Conservation (phyloP, 2,888 invertebrate species). For the Drepana falcataria region DNA sequence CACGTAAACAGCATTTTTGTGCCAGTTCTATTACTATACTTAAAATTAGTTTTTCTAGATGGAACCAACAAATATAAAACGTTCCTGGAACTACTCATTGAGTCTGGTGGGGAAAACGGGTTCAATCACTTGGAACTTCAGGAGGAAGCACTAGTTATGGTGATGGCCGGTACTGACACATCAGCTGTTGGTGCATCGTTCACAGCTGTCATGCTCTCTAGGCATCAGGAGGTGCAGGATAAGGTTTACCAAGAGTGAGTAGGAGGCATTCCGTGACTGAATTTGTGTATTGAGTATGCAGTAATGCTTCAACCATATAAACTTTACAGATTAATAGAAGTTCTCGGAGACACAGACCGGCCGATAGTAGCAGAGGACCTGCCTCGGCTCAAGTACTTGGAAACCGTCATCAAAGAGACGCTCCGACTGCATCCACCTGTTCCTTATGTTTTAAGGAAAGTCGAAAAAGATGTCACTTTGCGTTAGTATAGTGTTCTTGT, state of each 20-base stretch:
- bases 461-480: slow-evolving; percentile 20
- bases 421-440: slow-evolving; percentile 32
- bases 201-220: slow-evolving; percentile 26
- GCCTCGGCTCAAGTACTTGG: slow-evolving; percentile 24
- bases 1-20: too few species aligned
- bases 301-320: too few species aligned
- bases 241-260: slow-evolving; percentile 39
- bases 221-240: slow-evolving; percentile 33
- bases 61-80: not conserved
- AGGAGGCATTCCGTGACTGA: too few species aligned
- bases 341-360: slow-evolving; percentile 20
- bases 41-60: too few species aligned
- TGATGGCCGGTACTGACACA: slow-evolving; percentile 30
- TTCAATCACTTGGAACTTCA: slow-evolving; percentile 24
- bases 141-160: slow-evolving; percentile 27
- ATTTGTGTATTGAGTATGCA: too few species aligned
- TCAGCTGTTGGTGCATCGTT: slow-evolving; percentile 31
- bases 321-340: slow-evolving; percentile 16
- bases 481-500: slow-evolving; percentile 16
- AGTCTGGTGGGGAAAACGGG: slow-evolving; percentile 12
- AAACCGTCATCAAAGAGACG: slow-evolving; percentile 31
- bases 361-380: slow-evolving; percentile 22
- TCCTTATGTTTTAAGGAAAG: slow-evolving; percentile 26
- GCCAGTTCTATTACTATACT: too few species aligned
- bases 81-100: slow-evolving; percentile 14